These are phyloP conservation scores for Calosoma granatense DNA, from an alignment of 1,140 invertebrate species.

Conservation along the genomic window DNA sequence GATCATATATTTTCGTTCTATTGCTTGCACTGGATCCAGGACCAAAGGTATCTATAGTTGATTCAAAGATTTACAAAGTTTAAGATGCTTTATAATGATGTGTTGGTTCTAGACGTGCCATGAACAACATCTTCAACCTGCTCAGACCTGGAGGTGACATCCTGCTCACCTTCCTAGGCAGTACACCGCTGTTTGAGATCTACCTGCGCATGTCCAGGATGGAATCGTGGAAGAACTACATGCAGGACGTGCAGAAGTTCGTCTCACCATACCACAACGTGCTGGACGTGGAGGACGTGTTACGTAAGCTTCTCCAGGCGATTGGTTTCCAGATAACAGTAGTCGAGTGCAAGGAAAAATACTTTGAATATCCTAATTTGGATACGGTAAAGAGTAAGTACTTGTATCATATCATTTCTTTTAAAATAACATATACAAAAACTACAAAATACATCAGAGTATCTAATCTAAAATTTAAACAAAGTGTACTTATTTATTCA, in stretches of 20 bases:
- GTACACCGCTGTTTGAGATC: conserved; percentile 60
- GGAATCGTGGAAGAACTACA: conserved; percentile 52
- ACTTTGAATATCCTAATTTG: conserved; percentile 51
- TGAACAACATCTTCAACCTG: conserved; percentile 53
- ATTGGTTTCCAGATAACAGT: conserved; percentile 55
- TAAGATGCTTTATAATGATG: background rate
- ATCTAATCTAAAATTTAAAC: background rate
- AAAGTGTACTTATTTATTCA: conserved; percentile 10
- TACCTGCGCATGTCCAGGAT: conserved; percentile 49
- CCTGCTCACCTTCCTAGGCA: conserved; percentile 56
- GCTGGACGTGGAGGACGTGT: conserved; percentile 47
- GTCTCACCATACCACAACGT: conserved; percentile 56
- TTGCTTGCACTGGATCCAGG: conserved; percentile 70
- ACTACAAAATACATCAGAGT: background rate
- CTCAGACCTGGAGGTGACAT: conserved; percentile 54
- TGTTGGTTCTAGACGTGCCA: conserved; percentile 46
- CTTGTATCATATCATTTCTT: background rate
- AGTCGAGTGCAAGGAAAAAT: conserved; percentile 51
- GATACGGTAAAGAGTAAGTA: conserved; percentile 47
- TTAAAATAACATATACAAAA: no score
- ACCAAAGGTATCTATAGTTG: conserved; percentile 50
- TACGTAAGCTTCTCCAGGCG: conserved; percentile 48
- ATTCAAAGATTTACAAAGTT: background rate
- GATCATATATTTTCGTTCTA: conserved; percentile 71
- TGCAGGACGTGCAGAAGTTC: conserved; percentile 52